Conservation (phyloP, 2,113 vertebrate species). For the Stegostoma tigrinum region DNA sequence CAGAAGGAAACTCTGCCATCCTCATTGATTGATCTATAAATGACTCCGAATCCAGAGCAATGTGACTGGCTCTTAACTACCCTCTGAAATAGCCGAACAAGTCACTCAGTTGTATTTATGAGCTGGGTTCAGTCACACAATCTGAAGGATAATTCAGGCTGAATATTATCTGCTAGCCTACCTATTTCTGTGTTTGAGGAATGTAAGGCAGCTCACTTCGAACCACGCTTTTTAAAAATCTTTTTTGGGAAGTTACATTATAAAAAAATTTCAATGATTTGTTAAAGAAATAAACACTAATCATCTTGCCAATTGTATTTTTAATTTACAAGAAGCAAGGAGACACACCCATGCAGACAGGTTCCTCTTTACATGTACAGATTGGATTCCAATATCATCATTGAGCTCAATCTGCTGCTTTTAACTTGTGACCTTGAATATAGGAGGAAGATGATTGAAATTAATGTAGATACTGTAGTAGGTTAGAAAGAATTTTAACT, state of each 20-base stretch:
- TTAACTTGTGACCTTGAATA: neutral
- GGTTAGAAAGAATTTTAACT: neutral
- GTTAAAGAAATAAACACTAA: neutral
- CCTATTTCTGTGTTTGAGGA: neutral
- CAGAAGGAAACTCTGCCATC: too few relatives aligned
- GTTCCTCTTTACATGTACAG: neutral
- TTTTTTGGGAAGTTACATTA: neutral
- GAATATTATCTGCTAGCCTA: too few relatives aligned
- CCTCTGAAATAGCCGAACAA: too few relatives aligned
- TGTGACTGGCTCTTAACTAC: too few relatives aligned
- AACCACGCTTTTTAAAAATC: neutral
- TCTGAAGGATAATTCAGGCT: too few relatives aligned
- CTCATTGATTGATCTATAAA: too few relatives aligned
- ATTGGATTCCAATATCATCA: neutral
- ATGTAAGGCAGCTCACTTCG: neutral
- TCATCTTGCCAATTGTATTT: neutral
- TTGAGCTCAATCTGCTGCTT: neutral
- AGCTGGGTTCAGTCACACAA: too few relatives aligned
- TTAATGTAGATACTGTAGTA: too few relatives aligned
- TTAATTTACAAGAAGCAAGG: neutral
- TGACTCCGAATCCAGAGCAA: too few relatives aligned
- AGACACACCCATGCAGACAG: neutral
- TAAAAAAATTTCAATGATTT: neutral
- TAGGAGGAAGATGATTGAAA: neutral
- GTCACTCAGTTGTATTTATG: too few relatives aligned